phyloP scores from a whole-genome alignment of 2,797 vertebrate species.

The Coracias cyanogaster region DNA sequence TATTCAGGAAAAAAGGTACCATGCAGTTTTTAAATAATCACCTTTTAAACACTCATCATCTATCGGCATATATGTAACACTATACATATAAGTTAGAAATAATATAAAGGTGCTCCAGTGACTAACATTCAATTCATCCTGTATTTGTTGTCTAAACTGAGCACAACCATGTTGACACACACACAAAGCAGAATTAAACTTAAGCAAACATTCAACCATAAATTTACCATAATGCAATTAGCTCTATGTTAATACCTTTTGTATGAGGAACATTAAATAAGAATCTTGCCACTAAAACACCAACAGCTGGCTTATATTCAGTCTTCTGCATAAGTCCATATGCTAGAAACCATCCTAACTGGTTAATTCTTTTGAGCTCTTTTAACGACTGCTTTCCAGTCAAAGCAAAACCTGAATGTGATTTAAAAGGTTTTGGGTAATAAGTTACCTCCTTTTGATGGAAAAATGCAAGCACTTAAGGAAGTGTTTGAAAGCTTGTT shows the following conservation, averaged over 20 bases:
- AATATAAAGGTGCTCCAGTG: not conserved
- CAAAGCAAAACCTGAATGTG: not conserved
- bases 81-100: not conserved
- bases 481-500: constrained; percentile 23
- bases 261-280: not conserved
- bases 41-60: not conserved
- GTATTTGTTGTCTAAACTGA: not conserved
- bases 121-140: not conserved
- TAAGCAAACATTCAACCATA: not conserved
- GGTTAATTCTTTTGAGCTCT: not conserved
- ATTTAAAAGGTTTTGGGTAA: not conserved
- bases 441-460: not conserved
- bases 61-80: not conserved
- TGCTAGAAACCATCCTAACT: not conserved
- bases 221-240: not conserved
- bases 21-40: not conserved
- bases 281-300: not conserved
- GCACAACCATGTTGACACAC: not conserved
- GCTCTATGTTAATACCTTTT: not conserved
- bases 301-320: not conserved
- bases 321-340: not conserved
- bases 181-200: not conserved
- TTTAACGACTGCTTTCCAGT: not conserved
- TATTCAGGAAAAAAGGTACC: not conserved
- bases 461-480: not conserved